These are phyloP conservation scores for Pyralis farinalis DNA, from an alignment of 2,888 invertebrate species.

Conservation along the genomic window DNA sequence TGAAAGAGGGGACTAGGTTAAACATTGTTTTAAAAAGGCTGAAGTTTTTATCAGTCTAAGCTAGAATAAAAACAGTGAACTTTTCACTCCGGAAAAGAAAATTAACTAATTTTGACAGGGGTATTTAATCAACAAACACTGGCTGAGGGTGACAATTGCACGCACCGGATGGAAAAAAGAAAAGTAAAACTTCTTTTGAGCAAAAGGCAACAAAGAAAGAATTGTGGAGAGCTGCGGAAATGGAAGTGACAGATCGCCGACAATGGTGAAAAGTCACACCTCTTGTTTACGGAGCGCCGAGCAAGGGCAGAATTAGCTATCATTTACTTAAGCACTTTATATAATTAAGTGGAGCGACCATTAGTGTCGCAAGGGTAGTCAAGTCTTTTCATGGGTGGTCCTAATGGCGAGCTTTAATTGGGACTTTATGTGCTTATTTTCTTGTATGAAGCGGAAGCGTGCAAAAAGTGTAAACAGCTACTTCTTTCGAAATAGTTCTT, in stretches of 20 bases:
- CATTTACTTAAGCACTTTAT: slow-evolving; percentile 80
- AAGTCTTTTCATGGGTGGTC: slow-evolving; percentile 55
- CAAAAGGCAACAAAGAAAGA: slow-evolving; percentile 73
- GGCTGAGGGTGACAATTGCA: slow-evolving; percentile 75
- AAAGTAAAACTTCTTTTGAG: slow-evolving; percentile 71
- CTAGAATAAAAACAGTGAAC: slow-evolving; percentile 16
- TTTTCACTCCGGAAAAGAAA: slow-evolving; percentile 45
- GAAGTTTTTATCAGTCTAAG: background rate
- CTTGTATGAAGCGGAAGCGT: no score
- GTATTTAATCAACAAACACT: slow-evolving; percentile 77
- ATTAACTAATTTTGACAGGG: slow-evolving; percentile 64
- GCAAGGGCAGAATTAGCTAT: slow-evolving; percentile 71
- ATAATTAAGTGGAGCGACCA: slow-evolving; percentile 73
- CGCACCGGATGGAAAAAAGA: slow-evolving; percentile 50
- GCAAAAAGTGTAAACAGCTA: no score
- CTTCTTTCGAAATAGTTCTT: no score
- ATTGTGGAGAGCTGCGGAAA: slow-evolving; percentile 57
- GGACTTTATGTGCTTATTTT: slow-evolving; percentile 30
- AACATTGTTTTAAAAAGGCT: background rate
- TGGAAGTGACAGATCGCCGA: slow-evolving; percentile 78
- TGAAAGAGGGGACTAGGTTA: slow-evolving; percentile 4
- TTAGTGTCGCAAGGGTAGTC: slow-evolving; percentile 62
- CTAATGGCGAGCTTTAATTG: slow-evolving; percentile 48
- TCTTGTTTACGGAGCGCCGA: slow-evolving; percentile 71
- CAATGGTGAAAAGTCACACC: slow-evolving; percentile 79